Conservation (phyloP, 2,888 invertebrate species). For the Hirtodrosophila duncani region DNA sequence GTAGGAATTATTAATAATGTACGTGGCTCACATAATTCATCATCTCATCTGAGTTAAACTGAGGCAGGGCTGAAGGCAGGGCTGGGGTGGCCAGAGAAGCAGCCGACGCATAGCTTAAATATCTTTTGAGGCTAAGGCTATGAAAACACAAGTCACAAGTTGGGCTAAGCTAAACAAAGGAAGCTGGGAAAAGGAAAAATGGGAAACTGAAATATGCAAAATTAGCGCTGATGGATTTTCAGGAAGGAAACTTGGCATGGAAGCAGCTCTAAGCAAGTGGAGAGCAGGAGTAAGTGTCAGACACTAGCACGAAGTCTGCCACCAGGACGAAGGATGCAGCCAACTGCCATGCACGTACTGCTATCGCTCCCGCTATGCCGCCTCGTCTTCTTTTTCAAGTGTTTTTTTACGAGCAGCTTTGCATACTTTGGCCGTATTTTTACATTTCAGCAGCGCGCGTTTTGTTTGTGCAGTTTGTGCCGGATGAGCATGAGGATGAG, state of each 20-base stretch:
- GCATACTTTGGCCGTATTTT: slow-evolving; percentile 70
- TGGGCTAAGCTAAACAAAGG: slow-evolving; percentile 62
- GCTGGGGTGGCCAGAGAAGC: slow-evolving; percentile 4
- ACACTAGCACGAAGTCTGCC: slow-evolving; percentile 1
- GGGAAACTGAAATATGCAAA: slow-evolving; percentile 67
- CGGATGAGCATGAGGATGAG: slow-evolving; percentile 37
- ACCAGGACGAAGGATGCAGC: slow-evolving; percentile 19
- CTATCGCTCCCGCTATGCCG: no score
- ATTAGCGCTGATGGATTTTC: slow-evolving; percentile 72
- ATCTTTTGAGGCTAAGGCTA: slow-evolving; percentile 44
- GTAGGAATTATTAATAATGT: slow-evolving; percentile 76
- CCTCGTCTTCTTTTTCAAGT: slow-evolving; percentile 38
- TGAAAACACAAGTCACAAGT: slow-evolving; percentile 61
- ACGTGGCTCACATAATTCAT: slow-evolving; percentile 72
- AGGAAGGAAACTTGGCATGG: slow-evolving; percentile 64
- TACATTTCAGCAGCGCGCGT: slow-evolving; percentile 60
- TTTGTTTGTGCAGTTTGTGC: slow-evolving; percentile 61
- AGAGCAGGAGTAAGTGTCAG: slow-evolving; percentile 1
- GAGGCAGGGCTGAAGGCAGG: slow-evolving; percentile 8
- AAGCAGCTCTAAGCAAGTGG: slow-evolving; percentile 66
- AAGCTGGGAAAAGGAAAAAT: slow-evolving; percentile 20
- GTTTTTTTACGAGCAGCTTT: slow-evolving; percentile 73
- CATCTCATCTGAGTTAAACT: slow-evolving; percentile 43
- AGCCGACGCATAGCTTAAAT: slow-evolving; percentile 41
- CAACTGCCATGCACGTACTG: slow-evolving; percentile 48